These are phyloP conservation scores for Callaeas wilsoni DNA, from an alignment of 2,113 vertebrate genomes.

Conservation along the genomic window DNA sequence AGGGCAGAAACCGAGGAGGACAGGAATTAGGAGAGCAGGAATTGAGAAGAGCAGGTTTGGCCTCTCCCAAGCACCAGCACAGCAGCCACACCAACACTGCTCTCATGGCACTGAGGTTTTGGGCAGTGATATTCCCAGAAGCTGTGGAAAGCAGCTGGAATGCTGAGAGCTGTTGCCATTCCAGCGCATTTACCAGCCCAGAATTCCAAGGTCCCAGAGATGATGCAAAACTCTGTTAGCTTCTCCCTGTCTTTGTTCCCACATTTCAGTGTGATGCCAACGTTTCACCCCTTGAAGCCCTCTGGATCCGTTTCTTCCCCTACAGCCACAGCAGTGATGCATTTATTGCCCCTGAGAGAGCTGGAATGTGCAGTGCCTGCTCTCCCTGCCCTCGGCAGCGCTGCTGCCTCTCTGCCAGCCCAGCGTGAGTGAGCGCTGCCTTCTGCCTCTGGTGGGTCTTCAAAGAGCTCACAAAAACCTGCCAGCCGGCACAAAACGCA, in stretches of 20 bases:
- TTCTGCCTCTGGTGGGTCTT: background rate
- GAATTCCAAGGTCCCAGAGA: background rate
- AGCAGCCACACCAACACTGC: background rate
- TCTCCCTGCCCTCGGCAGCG: background rate
- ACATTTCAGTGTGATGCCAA: background rate
- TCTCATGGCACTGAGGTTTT: background rate
- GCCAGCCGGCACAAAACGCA: background rate
- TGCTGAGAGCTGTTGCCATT: background rate
- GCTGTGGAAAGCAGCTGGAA: background rate
- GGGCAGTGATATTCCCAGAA: background rate
- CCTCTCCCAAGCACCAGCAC: background rate
- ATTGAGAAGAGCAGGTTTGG: background rate
- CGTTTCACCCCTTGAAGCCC: background rate
- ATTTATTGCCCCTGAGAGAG: background rate
- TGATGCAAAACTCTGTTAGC: background rate
- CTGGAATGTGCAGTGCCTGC: background rate
- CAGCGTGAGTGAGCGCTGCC: accelerated
- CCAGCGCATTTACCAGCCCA: background rate
- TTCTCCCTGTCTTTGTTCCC: background rate
- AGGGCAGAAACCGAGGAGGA: no score
- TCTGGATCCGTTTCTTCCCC: background rate
- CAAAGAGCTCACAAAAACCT: background rate
- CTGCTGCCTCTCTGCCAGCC: background rate
- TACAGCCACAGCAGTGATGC: background rate
- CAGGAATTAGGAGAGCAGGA: background rate